These are phyloP conservation scores for Hyles lineata DNA, from an alignment of 2,888 invertebrate genomes.

Conservation along the genomic window DNA sequence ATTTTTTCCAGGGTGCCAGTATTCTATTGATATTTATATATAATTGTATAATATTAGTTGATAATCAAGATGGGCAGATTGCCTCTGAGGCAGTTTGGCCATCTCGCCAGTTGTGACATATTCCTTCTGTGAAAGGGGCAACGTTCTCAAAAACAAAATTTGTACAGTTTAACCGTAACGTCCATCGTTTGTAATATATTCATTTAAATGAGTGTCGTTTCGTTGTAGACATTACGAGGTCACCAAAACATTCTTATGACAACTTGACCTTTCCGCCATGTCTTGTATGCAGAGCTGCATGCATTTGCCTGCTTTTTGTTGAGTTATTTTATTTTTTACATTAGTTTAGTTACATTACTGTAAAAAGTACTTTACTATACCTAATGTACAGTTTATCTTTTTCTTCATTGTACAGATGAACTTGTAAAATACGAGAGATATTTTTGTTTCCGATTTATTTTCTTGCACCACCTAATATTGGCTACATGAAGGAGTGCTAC, in stretches of 20 bases:
- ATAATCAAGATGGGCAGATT: conserved; percentile 78
- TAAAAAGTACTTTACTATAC: conserved; percentile 76
- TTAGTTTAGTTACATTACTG: conserved; percentile 84
- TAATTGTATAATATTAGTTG: conserved; percentile 72
- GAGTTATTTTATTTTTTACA: conserved; percentile 84
- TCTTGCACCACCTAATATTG: conserved; percentile 88
- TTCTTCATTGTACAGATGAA: conserved; percentile 81
- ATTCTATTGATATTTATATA: conserved; percentile 54
- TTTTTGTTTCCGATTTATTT: conserved; percentile 88
- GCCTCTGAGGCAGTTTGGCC: conserved; percentile 79
- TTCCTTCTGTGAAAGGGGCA: conserved; percentile 94
- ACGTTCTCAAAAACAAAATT: conserved; percentile 87
- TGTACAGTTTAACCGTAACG: conserved; percentile 82
- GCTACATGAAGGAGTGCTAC: conserved; percentile 88
- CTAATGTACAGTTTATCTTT: conserved; percentile 83
- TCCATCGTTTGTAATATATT: conserved; percentile 85
- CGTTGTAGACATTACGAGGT: conserved; percentile 84
- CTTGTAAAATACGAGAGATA: conserved; percentile 82
- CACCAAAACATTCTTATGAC: conserved; percentile 86
- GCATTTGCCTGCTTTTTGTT: conserved; percentile 90
- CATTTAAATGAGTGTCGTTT: conserved; percentile 90
- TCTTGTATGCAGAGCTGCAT: conserved; percentile 87
- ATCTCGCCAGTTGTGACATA: conserved; percentile 91
- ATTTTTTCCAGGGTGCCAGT: conserved; percentile 84
- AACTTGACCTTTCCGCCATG: conserved; percentile 88